phyloP scores from a whole-genome alignment of 2,888 invertebrate genomes.

The Trichogramma dendrolimi region DNA sequence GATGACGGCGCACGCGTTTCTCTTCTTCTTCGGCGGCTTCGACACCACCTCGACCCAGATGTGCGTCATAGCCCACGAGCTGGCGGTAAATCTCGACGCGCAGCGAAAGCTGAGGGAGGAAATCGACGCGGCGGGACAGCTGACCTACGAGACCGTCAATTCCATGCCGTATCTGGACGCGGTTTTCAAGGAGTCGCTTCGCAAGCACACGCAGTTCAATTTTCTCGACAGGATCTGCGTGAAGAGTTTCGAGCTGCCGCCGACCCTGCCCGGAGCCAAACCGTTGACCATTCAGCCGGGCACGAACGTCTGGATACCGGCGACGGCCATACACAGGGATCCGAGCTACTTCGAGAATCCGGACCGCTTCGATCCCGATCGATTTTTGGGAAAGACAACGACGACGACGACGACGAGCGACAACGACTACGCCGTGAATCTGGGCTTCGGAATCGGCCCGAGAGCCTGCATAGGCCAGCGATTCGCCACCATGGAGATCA shows the following conservation, averaged over 20 bases:
- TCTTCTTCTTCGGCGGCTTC: conserved; percentile 42
- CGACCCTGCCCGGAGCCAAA: conserved; percentile 35
- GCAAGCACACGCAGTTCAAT: conserved; percentile 35
- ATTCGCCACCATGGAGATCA: conserved; percentile 35
- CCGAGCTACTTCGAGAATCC: conserved; percentile 46
- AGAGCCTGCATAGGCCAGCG: conserved; percentile 46
- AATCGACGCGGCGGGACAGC: conserved; percentile 42
- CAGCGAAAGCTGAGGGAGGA: conserved; percentile 50
- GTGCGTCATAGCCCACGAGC: conserved; percentile 35
- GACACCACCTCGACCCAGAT: conserved; percentile 38
- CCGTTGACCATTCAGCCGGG: conserved; percentile 43
- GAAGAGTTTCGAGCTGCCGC: conserved; percentile 40
- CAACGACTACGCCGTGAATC: conserved; percentile 31
- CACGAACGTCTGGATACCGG: conserved; percentile 38
- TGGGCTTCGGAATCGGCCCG: conserved; percentile 49
- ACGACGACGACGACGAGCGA: conserved; percentile 9
- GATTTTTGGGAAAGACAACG: conserved; percentile 39
- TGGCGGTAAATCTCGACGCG: conserved; percentile 47
- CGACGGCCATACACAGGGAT: conserved; percentile 43
- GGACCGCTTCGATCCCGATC: conserved; percentile 47
- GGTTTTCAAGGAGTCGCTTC: conserved; percentile 48
- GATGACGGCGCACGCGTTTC: conserved; percentile 51
- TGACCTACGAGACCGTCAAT: conserved; percentile 51
- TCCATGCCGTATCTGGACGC: conserved; percentile 58
- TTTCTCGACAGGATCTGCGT: conserved; percentile 43